Evolutionary conservation across 2,113 vertebrate genomes (phyloP).

Genomic region (Brachyhypopomus occidentalis): DNA sequence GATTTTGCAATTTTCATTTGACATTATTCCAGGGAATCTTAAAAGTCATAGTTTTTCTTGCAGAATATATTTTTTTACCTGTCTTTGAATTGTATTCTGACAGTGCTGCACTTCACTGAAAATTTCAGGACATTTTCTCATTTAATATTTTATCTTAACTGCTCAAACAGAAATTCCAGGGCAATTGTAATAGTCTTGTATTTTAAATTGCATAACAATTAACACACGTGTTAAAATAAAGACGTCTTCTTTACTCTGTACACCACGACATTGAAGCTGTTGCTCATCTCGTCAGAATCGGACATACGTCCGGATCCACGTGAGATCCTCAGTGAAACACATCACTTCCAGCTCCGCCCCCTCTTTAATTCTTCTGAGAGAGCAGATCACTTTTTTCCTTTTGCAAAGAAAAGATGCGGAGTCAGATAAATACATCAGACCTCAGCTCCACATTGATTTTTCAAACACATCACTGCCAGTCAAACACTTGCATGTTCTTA

Average conservation of each 20-base stretch:
- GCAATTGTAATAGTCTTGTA: conserved; percentile 11
- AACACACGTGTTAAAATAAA: background rate
- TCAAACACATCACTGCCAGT: conserved; percentile 16
- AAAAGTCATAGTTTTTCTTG: too few species aligned
- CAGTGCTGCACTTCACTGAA: too few species aligned
- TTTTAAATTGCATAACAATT: conserved; percentile 2
- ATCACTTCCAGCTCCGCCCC: conserved; percentile 9
- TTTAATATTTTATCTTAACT: too few species aligned
- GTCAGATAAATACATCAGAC: conserved; percentile 32
- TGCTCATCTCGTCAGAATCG: conserved; percentile 18
- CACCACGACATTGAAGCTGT: conserved; percentile 27
- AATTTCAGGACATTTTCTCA: too few species aligned
- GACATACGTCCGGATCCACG: conserved; percentile 22
- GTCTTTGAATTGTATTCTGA: too few species aligned
- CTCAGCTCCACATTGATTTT: conserved; percentile 7
- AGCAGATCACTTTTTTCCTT: conserved; percentile 35
- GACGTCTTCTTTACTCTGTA: conserved; percentile 13
- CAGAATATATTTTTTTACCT: too few species aligned
- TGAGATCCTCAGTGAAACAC: conserved; percentile 30
- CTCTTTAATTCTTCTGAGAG: conserved; percentile 22
- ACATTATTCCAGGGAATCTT: too few species aligned
- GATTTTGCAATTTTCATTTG: too few species aligned
- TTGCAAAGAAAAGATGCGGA: conserved; percentile 6
- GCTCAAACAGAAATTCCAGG: background rate
- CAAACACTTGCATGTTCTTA: conserved; percentile 26